phyloP scores from a whole-genome alignment of 2,113 vertebrate species.

The Mandrillus leucophaeus region DNA sequence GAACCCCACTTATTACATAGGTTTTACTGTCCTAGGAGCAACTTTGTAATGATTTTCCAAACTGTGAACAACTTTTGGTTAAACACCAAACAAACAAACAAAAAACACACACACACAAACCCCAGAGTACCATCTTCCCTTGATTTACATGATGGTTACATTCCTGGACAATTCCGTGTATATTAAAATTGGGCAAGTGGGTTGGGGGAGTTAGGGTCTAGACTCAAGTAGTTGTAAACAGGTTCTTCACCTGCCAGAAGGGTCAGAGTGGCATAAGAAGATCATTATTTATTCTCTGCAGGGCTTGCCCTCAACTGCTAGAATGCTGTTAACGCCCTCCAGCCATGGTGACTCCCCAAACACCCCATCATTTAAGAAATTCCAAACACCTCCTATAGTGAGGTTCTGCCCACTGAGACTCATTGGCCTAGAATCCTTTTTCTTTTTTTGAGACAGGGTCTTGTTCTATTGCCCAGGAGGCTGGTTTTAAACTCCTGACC shows the following conservation, averaged over 20 bases:
- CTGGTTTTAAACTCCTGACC: neutral
- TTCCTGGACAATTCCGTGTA: neutral
- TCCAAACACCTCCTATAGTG: neutral
- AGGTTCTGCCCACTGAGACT: neutral
- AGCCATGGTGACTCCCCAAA: neutral
- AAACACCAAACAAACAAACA: neutral
- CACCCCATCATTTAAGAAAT: neutral
- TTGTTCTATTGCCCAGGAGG: neutral
- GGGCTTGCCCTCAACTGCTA: neutral
- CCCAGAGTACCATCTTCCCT: neutral
- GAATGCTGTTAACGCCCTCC: neutral
- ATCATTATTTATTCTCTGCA: neutral
- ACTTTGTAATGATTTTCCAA: neutral
- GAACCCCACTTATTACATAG: neutral
- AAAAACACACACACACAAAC: neutral
- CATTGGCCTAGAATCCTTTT: neutral
- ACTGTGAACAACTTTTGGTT: neutral
- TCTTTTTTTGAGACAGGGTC: neutral
- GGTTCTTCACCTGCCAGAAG: neutral
- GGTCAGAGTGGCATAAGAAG: neutral
- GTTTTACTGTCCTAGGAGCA: neutral
- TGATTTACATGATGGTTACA: neutral
- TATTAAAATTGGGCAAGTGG: neutral
- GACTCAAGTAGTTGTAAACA: neutral
- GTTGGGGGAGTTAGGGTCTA: neutral